Percentiles rank a stretch among this genome's conserved stretches.
phyloP scores from a whole-genome alignment of 2,888 invertebrate species.

The Pseudanteris insignis region DNA sequence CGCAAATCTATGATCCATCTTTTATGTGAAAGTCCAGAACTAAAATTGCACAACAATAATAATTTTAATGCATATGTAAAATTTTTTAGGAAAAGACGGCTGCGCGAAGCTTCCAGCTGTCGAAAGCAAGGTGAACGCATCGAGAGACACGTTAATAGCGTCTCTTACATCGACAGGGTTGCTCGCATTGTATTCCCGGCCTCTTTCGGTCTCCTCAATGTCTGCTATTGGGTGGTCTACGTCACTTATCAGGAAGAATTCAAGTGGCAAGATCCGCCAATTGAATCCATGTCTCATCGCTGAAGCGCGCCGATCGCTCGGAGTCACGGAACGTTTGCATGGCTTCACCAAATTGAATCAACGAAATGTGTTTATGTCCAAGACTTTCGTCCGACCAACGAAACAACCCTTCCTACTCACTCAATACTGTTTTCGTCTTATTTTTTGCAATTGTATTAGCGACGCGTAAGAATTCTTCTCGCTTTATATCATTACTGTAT shows the following conservation, averaged over 20 bases:
- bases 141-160: constrained; percentile 82
- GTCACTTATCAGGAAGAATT: constrained; percentile 81
- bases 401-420: background rate
- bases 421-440: too few relatives aligned
- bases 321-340: constrained; percentile 18
- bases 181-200: constrained; percentile 85
- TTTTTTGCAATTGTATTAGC: too few relatives aligned
- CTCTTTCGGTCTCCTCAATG: constrained; percentile 85
- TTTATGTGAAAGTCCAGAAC: too few relatives aligned
- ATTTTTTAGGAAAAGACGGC: constrained; percentile 71
- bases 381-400: constrained; percentile 14
- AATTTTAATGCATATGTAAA: constrained; percentile 7
- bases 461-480: too few relatives aligned
- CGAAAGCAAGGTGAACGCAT: constrained; percentile 60
- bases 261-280: constrained; percentile 77
- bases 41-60: constrained; percentile 5
- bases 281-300: constrained; percentile 57
- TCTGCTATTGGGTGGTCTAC: constrained; percentile 90
- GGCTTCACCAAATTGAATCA: constrained; percentile 30
- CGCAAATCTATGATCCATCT: too few relatives aligned
- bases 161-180: constrained; percentile 84
- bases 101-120: constrained; percentile 74
- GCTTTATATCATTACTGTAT: too few relatives aligned
- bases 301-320: constrained; percentile 19
- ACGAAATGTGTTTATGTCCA: constrained; percentile 11